These are phyloP conservation scores for Agrochola circellaris DNA, from an alignment of 2,888 invertebrate genomes.

Conservation along the genomic window DNA sequence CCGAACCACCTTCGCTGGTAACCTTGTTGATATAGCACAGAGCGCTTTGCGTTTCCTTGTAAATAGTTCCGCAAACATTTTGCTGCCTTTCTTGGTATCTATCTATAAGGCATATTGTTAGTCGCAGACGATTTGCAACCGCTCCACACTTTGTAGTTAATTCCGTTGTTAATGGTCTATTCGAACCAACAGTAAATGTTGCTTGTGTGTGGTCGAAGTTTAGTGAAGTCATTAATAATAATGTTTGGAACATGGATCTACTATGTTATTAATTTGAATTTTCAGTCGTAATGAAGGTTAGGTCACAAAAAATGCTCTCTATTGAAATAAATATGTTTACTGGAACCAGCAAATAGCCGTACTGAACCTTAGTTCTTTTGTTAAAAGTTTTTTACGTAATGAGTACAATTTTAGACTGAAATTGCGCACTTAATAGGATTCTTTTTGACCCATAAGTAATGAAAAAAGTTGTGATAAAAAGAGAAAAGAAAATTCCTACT, in stretches of 20 bases:
- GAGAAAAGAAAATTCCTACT: slow-evolving; percentile 47
- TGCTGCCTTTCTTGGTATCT: slow-evolving; percentile 75
- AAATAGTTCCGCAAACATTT: slow-evolving; percentile 81
- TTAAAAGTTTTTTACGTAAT: slow-evolving; percentile 42
- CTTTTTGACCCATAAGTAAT: slow-evolving; percentile 49
- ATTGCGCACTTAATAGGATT: slow-evolving; percentile 53
- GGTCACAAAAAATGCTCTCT: slow-evolving; percentile 24
- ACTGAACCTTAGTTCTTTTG: slow-evolving; percentile 43
- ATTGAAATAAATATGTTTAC: slow-evolving; percentile 45
- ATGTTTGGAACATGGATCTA: slow-evolving; percentile 58
- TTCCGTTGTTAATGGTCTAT: slow-evolving; percentile 71
- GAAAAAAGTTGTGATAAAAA: slow-evolving; percentile 45
- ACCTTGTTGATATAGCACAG: slow-evolving; percentile 81
- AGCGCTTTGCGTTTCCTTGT: slow-evolving; percentile 82
- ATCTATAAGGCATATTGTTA: slow-evolving; percentile 69
- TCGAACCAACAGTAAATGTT: slow-evolving; percentile 63
- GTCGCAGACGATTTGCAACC: slow-evolving; percentile 69
- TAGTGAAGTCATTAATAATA: slow-evolving; percentile 68
- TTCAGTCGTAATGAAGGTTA: slow-evolving; percentile 27
- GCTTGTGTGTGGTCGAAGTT: slow-evolving; percentile 73
- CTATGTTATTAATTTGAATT: slow-evolving; percentile 45
- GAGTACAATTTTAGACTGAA: slow-evolving; percentile 44
- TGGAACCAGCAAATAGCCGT: slow-evolving; percentile 34
- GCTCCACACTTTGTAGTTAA: slow-evolving; percentile 68
- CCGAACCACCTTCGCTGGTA: slow-evolving; percentile 83